Base-by-base conservation (phyloP, 2,113 vertebrate species). In the Phaetusa simplex region DNA sequence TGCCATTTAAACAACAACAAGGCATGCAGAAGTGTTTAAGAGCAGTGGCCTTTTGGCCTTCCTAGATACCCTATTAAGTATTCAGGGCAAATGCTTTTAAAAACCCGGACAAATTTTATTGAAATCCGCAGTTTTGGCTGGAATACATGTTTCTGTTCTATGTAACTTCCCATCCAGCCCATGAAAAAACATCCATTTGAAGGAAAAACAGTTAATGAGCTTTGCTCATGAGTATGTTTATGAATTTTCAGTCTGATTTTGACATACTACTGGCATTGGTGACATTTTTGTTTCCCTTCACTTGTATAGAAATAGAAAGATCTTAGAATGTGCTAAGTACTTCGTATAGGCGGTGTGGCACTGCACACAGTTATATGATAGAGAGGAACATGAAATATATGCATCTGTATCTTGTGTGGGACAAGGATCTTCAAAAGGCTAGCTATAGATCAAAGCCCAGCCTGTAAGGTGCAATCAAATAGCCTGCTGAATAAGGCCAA, bases 241-340 rank as follows among this genome's bases (percentile, higher is more conserved):
- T 67, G 47, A 36, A 43, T 93, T 93, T 95, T 94, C 36, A n/a
- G 61, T 83, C 55, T 64, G 59, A 59, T 95, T 93, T 93, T 92
- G 70, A 50, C 27, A 22, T 74, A 45, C 61, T 71, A 24, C 58
- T 89, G 62, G 27, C 49, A 87, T 18, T 47, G 15, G 38, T 86
- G 81, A 42, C 30, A 40, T 62, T 85, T 87, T 88, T 79, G 26
- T 86, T 95, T 93, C 36, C 34, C 14, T 84, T 86, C 12, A 3
- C 40, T 82, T 66, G 11, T 65, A 15, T 8, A 77, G 77, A 94
- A 92, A 80, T 58, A 81, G 69, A 83, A 90, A 52, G 20, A 72
- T 21, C 42, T 62, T 72, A 82, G 45, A 87, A 69, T 53, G 20
- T 85, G 69, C 36, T 36, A 45, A 66, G 42, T 82, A 29, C 36